A percentile compares a stretch with the other conserved stretches of the same genome.
Evolutionary conservation across 2,888 invertebrate species (phyloP).

Genomic region (Erannis defoliaria): DNA sequence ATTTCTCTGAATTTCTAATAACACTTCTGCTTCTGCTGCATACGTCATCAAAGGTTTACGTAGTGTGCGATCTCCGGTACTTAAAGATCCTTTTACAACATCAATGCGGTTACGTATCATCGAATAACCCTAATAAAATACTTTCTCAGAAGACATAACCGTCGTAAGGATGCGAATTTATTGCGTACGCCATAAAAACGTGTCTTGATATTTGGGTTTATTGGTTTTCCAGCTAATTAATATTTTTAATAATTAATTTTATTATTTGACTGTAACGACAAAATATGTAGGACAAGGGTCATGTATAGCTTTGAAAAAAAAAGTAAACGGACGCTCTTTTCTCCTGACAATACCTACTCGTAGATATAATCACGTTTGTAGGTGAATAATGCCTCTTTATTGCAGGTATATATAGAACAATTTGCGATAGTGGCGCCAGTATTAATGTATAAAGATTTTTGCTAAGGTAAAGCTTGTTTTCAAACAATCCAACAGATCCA

Average conservation of each 20-base stretch:
- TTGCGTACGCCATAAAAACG: conserved; percentile 28
- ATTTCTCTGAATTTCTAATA: too few relatives aligned
- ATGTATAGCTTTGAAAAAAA: neutral
- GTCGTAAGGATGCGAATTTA: conserved; percentile 36
- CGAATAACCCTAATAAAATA: conserved; percentile 32
- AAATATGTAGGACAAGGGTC: conserved; percentile 21
- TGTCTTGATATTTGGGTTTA: conserved; percentile 54
- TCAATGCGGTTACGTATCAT: conserved; percentile 27
- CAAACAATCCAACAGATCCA: too few relatives aligned
- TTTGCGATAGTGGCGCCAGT: too few relatives aligned
- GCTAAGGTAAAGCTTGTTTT: too few relatives aligned
- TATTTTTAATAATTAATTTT: conserved; percentile 40
- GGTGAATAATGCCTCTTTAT: too few relatives aligned
- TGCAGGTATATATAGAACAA: too few relatives aligned
- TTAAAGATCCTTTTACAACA: conserved; percentile 23
- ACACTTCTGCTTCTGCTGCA: neutral
- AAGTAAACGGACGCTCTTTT: too few relatives aligned
- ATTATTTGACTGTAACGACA: conserved; percentile 18
- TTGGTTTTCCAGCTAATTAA: conserved; percentile 46
- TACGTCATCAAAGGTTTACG: neutral
- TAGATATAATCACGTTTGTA: too few relatives aligned
- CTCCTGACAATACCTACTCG: too few relatives aligned
- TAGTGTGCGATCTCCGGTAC: conserved; percentile 10
- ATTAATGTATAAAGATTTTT: too few relatives aligned
- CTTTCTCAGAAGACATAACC: conserved; percentile 37